These are phyloP conservation scores for Lycophotia porphyrea DNA, from an alignment of 2,888 invertebrate species.

Conservation along the genomic window DNA sequence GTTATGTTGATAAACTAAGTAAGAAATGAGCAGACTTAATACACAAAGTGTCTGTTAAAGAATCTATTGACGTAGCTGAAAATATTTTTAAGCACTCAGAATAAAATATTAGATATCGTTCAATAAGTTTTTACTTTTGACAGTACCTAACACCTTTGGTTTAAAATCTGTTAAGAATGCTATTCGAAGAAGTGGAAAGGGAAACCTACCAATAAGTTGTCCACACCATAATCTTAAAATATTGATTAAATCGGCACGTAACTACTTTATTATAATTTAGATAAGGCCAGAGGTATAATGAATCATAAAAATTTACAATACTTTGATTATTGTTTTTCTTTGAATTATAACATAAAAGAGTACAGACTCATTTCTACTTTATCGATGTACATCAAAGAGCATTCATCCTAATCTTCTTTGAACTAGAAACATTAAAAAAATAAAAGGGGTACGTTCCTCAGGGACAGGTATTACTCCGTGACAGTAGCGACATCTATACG, in stretches of 20 bases:
- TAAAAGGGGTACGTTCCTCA: background rate
- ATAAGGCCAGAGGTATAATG: background rate
- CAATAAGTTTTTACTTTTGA: background rate
- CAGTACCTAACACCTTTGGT: background rate
- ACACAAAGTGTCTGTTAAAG: background rate
- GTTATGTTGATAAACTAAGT: background rate
- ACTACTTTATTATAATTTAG: slow-evolving; percentile 13
- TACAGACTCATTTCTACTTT: background rate
- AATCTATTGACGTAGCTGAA: no score
- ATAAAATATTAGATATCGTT: background rate
- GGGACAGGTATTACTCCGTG: background rate
- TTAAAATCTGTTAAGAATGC: background rate
- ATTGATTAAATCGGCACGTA: slow-evolving; percentile 9
- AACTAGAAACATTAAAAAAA: background rate
- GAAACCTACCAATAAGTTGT: background rate
- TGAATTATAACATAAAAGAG: background rate
- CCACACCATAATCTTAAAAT: slow-evolving; percentile 14
- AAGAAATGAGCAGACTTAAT: no score
- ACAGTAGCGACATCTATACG: slow-evolving; percentile 22
- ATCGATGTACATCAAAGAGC: background rate
- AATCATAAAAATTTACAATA: slow-evolving; percentile 16
- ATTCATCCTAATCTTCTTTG: background rate
- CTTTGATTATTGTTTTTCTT: background rate
- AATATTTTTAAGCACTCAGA: background rate
- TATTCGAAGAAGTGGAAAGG: background rate